Base-by-base conservation (phyloP, 2,797 vertebrate genomes). In the Gambelia wislizenii region DNA sequence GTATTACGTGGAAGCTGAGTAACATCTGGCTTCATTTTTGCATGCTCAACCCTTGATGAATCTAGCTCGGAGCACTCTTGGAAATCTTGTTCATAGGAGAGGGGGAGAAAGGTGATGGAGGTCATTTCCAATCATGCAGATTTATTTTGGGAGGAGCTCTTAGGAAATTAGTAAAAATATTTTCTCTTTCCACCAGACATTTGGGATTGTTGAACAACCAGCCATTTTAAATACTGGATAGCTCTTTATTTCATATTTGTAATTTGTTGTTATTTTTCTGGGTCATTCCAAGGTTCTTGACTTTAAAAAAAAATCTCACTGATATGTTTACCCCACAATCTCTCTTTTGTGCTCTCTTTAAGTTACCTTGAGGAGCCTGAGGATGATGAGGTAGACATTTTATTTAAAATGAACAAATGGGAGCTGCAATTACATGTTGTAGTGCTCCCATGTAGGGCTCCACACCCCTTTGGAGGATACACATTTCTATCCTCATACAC, bases 21-120 rank as follows among this genome's bases (percentile, higher is more conserved):
- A 87, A 80, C 77, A 87, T 87, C 61, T 87, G 85, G 85, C 47
- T 80, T 61, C 9, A 30, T 54, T 80, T 86, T 87, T 69, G 22
- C 77, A 80, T 18, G 47, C 44, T 80, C 47, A 42, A 70, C 8
- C 18, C 49, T 49, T 70, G 47, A 49, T 25, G 59, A 67, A 61
- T 69, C 47, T 52, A 54, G 13, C 76, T 69, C 36, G 14, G 39
- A 79, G 61, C 36, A 78, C 76, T 69, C 33, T 42, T 27, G n/a
- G 76, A 80, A 80, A 87, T 70, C 64, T 87, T 87, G 14, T 42
- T 69, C 47, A 13, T 79, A 20, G 56, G 18, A 49, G 4, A 9
- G 8, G 22, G 61, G 54, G 54, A 61, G 59, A 61, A 30, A 67
- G 64, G 27, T 67, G 27, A 67, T 54, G 10, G 49, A 79, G 47